Base-by-base conservation (phyloP, 2,888 invertebrate genomes). In the Cheilosia scutellata region DNA sequence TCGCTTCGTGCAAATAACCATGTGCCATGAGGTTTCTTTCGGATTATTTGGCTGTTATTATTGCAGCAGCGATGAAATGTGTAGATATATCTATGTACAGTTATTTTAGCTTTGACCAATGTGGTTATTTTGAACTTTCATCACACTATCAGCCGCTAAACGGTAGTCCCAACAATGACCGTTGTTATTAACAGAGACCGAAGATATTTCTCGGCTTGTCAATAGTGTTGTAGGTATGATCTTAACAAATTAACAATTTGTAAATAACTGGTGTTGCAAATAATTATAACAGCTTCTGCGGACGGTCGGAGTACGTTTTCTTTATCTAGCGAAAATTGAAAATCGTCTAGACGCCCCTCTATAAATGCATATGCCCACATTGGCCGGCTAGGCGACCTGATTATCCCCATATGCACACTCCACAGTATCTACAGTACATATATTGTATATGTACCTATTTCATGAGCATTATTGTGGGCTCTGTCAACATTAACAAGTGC, bases 1-100 rank as follows among this genome's bases (percentile, higher is more conserved):
- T 63, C 16, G 40, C 49, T 63, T 55, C 68, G 77, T 77, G 77
- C 77, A 77, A 77, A 77, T 70, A 77, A 60, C 62, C 60, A 68
- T 68, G 65, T 37, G 57, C 37, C 74, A 63, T 57, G 55, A 57
- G 20, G 47, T 75, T 55, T 55, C 57, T 57, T 75, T 57, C 16
- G 47, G 47, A 74, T 55, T 37, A 63, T 27, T 57, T 75, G 57
- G 31, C 65, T 53, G 63, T 65, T 75, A 47, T 55, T 65, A 65
- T 75, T 70, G 57, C 70, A 58, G 58, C 68, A 70, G 27, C 44
- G 47, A 37, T 47, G 44, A 47, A 20, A 57, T 75, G 63, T 20
- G 1, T 20, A 47, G 29, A 57, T 75, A 55, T n/a, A n/a, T n/a
- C n/a, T n/a, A n/a, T 37, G 47, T 65, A 3, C 11, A 37, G 37